Evolutionary conservation across 2,797 vertebrate genomes (phyloP), one percentile per base, ranked within the genome.

Genomic region (Paedocypris micromegethes): DNA sequence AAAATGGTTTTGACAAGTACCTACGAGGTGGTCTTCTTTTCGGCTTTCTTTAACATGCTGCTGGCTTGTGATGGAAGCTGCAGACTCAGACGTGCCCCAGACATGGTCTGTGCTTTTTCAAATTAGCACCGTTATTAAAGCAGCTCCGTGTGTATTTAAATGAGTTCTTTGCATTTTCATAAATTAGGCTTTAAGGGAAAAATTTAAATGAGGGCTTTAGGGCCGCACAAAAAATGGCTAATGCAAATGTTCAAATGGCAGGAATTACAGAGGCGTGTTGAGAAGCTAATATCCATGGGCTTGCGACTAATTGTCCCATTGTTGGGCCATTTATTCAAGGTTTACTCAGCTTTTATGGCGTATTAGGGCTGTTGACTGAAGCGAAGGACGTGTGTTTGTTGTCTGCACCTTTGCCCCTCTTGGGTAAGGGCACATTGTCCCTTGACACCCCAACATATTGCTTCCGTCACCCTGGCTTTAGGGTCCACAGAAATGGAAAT

Each of bases 261-360:
- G 76, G 85, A 88, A 90, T 87, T 65, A 80, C 9, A 37, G 75
- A 41, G 76, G 77, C 78, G 72, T 85, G 81, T 83, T 85, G 85
- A 75, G 78, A 80, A 86, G 88, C 90, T 91, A 93, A 93, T 90
- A 81, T 85, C 72, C 52, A 68, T 77, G 83, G 79, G 58, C 67
- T 84, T 37, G 47, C 80, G 76, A 84, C 91, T 96, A 96, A 97
- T 94, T 93, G 92, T 88, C 83, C 87, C 87, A 93, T 95, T 94
- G 92, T 94, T 90, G 86, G 74, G 85, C 84, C 90, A 95, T 97
- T 23, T 93, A 96, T 79, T 42, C 71, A 39, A 69, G 91, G 90
- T 95, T 96, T 95, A 87, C 83, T 79, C 79, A 90, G 85, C 86
- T 80, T 87, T 92, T 91, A 88, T 79, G 60, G 52, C 83, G 68